These are phyloP conservation scores for Chrosomus eos DNA, from an alignment of 2,797 vertebrate genomes.

Conservation along the genomic window DNA sequence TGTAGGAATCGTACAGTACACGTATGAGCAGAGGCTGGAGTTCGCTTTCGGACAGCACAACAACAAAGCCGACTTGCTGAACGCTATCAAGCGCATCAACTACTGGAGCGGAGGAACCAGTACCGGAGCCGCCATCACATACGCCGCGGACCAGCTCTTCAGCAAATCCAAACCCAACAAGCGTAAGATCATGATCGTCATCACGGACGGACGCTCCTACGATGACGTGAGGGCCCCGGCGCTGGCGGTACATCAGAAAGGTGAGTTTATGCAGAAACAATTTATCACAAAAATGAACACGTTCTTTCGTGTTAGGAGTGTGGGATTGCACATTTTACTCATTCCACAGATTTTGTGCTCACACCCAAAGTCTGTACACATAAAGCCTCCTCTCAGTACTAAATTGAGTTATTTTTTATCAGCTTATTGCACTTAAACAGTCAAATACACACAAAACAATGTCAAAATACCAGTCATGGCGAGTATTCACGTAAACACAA, in stretches of 20 bases:
- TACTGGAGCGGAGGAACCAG: slow-evolving; percentile 99
- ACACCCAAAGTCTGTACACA: too few species aligned
- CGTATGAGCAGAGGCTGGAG: slow-evolving; percentile 96
- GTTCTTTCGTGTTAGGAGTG: too few species aligned
- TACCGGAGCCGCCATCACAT: slow-evolving; percentile 95
- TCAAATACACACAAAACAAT: too few species aligned
- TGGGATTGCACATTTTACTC: too few species aligned
- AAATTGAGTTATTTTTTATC: too few species aligned
- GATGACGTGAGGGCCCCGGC: slow-evolving; percentile 89
- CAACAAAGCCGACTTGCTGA: slow-evolving; percentile 87
- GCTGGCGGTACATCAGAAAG: slow-evolving; percentile 86
- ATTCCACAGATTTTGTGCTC: too few species aligned
- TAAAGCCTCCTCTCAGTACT: too few species aligned
- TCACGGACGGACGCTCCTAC: slow-evolving; percentile 95
- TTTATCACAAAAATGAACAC: too few species aligned
- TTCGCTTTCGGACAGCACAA: slow-evolving; percentile 89
- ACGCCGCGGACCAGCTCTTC: slow-evolving; percentile 90
- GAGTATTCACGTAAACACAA: too few species aligned
- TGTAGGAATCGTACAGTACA: slow-evolving; percentile 94
- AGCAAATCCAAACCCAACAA: slow-evolving; percentile 97
- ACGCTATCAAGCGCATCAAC: slow-evolving; percentile 89
- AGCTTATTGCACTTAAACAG: too few species aligned
- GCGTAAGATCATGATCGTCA: slow-evolving; percentile 96
- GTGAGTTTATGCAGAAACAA: slow-evolving; percentile 72
- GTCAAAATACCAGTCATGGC: too few species aligned